phyloP scores from a whole-genome alignment of 53 echinoderm and acorn worm genomes.

The Mesocentrotus franciscanus region DNA sequence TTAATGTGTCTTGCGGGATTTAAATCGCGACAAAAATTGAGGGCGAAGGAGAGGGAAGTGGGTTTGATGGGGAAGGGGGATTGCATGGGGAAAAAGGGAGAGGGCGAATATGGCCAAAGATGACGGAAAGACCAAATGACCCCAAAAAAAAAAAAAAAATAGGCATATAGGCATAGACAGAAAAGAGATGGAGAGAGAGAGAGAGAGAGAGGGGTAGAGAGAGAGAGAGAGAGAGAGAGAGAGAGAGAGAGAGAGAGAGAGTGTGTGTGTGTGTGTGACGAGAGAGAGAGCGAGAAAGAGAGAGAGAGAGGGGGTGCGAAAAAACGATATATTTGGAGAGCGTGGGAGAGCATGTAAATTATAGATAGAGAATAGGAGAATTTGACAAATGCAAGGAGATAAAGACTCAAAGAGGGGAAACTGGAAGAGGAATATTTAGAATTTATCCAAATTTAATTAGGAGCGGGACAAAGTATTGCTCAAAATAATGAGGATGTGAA shows the following conservation, averaged over 20 bases:
- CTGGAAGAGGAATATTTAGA: no score
- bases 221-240: not conserved
- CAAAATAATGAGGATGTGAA: no score
- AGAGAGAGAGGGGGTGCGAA: not conserved
- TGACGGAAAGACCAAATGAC: no score
- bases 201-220: not conserved
- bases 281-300: not conserved
- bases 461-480: no score
- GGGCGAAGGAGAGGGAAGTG: not conserved
- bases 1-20: not conserved
- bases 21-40: not conserved
- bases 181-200: not conserved
- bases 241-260: not conserved
- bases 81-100: not conserved
- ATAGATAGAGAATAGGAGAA: no score
- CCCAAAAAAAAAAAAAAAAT: no score
- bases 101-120: no score
- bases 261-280: not conserved
- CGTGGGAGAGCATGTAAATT: no score
- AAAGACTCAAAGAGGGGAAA: no score
- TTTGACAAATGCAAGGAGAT: no score
- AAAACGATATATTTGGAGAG: no score
- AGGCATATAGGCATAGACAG: not conserved
- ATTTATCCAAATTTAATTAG: no score
- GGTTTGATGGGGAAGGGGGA: not conserved